A percentile compares a stretch with the other conserved stretches of the same genome.
Evolutionary conservation across 1,140 invertebrate genomes (phyloP).

Genomic region (Drosophila setifemur): DNA sequence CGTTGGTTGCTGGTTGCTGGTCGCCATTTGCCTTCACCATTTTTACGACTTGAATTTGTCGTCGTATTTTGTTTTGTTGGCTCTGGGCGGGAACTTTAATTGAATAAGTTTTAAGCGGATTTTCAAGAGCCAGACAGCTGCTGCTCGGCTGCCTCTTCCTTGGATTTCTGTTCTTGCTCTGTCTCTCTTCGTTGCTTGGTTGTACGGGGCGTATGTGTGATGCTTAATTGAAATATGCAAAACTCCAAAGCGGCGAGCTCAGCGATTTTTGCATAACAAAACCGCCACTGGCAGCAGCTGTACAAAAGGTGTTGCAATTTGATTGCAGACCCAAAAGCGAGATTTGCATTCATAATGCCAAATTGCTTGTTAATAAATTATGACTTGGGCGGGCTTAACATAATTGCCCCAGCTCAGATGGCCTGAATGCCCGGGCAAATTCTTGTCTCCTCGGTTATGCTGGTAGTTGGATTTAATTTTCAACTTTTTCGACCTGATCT

Average conservation of each 20-base stretch:
- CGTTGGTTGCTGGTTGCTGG: slow-evolving; percentile 62
- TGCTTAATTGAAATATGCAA: slow-evolving; percentile 71
- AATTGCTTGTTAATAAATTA: slow-evolving; percentile 57
- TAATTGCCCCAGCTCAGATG: slow-evolving; percentile 2
- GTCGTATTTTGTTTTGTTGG: slow-evolving; percentile 48
- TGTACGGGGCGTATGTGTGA: slow-evolving; percentile 60
- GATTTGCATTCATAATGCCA: slow-evolving; percentile 69
- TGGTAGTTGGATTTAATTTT: slow-evolving; percentile 2
- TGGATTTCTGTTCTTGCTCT: neutral
- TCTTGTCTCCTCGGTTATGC: neutral
- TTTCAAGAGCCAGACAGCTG: slow-evolving; percentile 31
- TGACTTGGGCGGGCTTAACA: slow-evolving; percentile 35
- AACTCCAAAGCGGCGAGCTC: slow-evolving; percentile 39
- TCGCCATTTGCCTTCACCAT: slow-evolving; percentile 64
- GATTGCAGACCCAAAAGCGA: slow-evolving; percentile 52
- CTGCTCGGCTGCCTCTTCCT: neutral
- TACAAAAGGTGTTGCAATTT: slow-evolving; percentile 67
- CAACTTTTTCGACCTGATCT: neutral
- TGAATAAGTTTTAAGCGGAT: slow-evolving; percentile 81
- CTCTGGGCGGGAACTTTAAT: slow-evolving; percentile 61
- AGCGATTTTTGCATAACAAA: slow-evolving; percentile 73
- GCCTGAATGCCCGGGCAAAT: neutral
- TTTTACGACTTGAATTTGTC: slow-evolving; percentile 74
- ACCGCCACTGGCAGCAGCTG: neutral
- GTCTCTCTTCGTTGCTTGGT: neutral